A percentile compares a stretch with the other conserved stretches of the same genome.
These are phyloP conservation scores for Pentalonia nigronervosa DNA, from an alignment of 1,140 invertebrate genomes.

Conservation along the genomic window DNA sequence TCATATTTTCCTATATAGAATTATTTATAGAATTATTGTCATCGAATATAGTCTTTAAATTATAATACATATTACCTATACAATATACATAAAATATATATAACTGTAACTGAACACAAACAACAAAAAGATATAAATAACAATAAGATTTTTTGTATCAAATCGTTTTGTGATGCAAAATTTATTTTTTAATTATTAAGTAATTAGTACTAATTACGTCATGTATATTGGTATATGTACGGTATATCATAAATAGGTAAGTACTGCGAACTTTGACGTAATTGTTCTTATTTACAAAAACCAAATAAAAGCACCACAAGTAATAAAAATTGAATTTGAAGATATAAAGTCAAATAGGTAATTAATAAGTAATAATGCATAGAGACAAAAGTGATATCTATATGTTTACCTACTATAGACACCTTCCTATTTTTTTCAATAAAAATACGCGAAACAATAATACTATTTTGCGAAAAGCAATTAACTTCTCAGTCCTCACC, in stretches of 20 bases:
- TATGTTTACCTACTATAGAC: not conserved
- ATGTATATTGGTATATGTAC: not conserved
- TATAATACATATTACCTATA: too few relatives aligned
- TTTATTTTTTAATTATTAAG: not conserved
- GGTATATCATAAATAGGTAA: not conserved
- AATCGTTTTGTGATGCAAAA: not conserved
- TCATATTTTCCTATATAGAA: not conserved
- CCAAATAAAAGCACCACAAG: not conserved
- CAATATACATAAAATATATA: not conserved
- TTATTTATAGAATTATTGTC: not conserved
- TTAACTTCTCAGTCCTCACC: too few relatives aligned
- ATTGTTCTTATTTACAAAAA: not conserved
- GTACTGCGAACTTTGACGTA: not conserved
- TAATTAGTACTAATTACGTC: not conserved
- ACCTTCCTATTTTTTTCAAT: not conserved
- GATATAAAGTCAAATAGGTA: not conserved
- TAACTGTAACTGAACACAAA: not conserved
- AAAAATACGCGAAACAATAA: not conserved
- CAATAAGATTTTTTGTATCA: not conserved
- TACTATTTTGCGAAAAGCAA: too few relatives aligned
- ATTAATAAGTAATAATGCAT: not conserved
- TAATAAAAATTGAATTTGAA: not conserved
- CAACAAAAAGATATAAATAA: not conserved
- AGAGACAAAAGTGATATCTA: not conserved
- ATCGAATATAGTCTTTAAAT: not conserved